Percentiles rank a stretch among this genome's conserved stretches.
Conservation (phyloP, 23 tunicate genomes). For the Aplidium turbinatum region DNA sequence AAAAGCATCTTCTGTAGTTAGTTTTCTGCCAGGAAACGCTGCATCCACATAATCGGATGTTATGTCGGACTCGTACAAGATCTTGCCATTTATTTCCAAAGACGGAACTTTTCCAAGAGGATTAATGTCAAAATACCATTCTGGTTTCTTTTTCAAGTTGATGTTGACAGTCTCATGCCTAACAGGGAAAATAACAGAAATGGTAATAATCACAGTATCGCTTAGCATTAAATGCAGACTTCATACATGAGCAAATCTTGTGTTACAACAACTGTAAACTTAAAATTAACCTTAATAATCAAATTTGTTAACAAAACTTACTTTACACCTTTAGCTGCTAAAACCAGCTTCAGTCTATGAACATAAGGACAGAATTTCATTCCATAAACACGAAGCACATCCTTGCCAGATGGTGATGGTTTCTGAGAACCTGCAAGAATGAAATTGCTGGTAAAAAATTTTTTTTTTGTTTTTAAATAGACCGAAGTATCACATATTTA, state of each 20-base stretch:
- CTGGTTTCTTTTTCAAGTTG: slow-evolving; percentile 67
- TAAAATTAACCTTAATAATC: too few species aligned
- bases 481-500: too few species aligned
- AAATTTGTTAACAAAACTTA: too few species aligned
- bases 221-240: too few species aligned
- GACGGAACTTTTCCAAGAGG: slow-evolving; percentile 88
- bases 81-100: slow-evolving; percentile 60
- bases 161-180: slow-evolving; percentile 88
- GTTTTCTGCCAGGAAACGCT: slow-evolving; percentile 33
- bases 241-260: too few species aligned
- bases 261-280: too few species aligned
- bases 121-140: slow-evolving; percentile 72
- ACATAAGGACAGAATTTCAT: slow-evolving; percentile 82
- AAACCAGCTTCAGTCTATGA: slow-evolving; percentile 59
- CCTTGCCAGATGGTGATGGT: slow-evolving; percentile 51
- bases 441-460: too few species aligned
- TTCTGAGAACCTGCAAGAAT: slow-evolving; percentile 19
- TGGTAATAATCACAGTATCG: too few species aligned
- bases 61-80: slow-evolving; percentile 68
- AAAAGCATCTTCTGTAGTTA: slow-evolving; percentile 50
- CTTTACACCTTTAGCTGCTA: slow-evolving; percentile 74
- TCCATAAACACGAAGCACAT: slow-evolving; percentile 65
- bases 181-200: too few species aligned
- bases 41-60: slow-evolving; percentile 73
- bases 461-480: too few species aligned